Percentiles rank a stretch among this genome's conserved stretches.
Conservation (phyloP, 2,888 invertebrate species). For the Atrina japonica region DNA sequence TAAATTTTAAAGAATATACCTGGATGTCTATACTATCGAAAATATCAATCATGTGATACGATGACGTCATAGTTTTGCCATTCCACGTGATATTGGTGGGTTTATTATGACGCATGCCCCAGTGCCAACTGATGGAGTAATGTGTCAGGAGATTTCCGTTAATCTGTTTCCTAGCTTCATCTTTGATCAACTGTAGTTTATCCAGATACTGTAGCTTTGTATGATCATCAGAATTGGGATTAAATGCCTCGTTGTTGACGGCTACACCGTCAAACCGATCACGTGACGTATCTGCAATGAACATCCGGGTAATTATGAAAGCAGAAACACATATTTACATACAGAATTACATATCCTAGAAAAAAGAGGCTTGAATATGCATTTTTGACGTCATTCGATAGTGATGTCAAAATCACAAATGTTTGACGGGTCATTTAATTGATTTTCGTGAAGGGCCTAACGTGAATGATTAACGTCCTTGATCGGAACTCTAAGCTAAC, state of each 20-base stretch:
- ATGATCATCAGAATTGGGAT: constrained; percentile 4
- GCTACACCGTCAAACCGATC: constrained; percentile 60
- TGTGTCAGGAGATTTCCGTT: constrained; percentile 53
- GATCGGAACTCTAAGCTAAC: no score
- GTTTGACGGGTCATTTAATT: no score
- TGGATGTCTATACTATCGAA: constrained; percentile 62
- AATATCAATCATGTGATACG: constrained; percentile 62
- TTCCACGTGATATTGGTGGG: constrained; percentile 48
- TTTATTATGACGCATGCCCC: constrained; percentile 50
- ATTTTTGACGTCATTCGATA: no score
- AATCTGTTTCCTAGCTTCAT: constrained; percentile 50
- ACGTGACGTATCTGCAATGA: constrained; percentile 29
- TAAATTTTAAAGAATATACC: constrained; percentile 39
- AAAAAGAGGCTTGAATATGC: no score
- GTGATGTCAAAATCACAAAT: no score
- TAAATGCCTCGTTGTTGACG: constrained; percentile 58
- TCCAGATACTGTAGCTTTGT: constrained; percentile 43
- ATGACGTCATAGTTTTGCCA: constrained; percentile 45
- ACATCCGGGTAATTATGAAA: no score
- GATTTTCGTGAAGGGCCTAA: no score
- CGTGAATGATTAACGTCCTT: no score
- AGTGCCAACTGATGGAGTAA: constrained; percentile 60
- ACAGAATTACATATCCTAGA: no score
- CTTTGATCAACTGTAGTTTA: constrained; percentile 42
- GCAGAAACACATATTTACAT: no score